Percentiles rank a stretch among this genome's conserved stretches.
These are phyloP conservation scores for Leptopilina syphax DNA, from an alignment of 2,888 invertebrate species.

Conservation along the genomic window DNA sequence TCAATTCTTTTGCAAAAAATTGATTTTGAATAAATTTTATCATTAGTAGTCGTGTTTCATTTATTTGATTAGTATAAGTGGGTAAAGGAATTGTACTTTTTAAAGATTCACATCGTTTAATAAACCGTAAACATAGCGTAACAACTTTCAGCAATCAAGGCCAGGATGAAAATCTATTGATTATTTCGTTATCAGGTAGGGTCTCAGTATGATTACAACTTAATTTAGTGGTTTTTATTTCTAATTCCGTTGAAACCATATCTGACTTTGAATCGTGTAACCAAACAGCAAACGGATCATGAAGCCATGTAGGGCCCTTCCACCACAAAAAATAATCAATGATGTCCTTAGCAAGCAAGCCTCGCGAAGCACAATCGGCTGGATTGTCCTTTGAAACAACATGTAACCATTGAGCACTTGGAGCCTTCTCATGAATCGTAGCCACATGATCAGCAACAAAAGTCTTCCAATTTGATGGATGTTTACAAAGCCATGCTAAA, in stretches of 20 bases:
- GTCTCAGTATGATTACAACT: background rate
- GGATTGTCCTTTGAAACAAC: background rate
- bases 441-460: conserved; percentile 40
- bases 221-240: background rate
- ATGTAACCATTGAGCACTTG: background rate
- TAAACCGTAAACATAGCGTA: background rate
- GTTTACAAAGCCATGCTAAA: conserved; percentile 32
- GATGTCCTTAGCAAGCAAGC: background rate
- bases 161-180: background rate
- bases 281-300: background rate
- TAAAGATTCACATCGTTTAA: background rate
- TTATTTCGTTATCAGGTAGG: background rate
- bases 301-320: conserved; percentile 7
- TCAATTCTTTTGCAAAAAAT: background rate
- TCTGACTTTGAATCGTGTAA: background rate
- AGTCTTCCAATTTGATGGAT: conserved; percentile 25
- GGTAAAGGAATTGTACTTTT: background rate
- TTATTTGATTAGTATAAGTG: background rate
- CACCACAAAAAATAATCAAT: background rate
- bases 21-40: background rate
- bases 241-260: background rate
- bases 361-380: background rate
- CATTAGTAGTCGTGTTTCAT: background rate
- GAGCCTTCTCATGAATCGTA: conserved; percentile 23
- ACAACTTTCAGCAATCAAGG: background rate